Percentiles rank a stretch among this genome's conserved stretches.
Conservation (phyloP, 1,140 invertebrate species). For the Metaphire vulgaris region DNA sequence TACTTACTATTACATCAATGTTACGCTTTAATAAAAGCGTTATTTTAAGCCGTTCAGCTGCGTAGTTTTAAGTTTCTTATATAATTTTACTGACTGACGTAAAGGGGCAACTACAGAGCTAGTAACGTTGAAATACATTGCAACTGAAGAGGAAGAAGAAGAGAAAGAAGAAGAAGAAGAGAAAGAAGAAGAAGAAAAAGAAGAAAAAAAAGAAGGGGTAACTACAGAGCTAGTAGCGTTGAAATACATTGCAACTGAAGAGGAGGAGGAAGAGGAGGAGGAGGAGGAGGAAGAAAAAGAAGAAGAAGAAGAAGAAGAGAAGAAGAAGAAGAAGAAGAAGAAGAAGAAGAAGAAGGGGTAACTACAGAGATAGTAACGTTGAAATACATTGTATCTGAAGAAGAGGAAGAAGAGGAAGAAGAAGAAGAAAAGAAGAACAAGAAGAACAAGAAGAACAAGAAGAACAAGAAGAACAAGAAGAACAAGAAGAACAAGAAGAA, state of each 20-base stretch:
- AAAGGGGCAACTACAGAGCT: too few relatives aligned
- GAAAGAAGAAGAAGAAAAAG: slow-evolving; percentile 14
- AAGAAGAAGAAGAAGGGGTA: slow-evolving; percentile 4
- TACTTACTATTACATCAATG: too few relatives aligned
- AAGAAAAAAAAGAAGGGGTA: slow-evolving; percentile 13
- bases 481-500: slow-evolving; percentile 5
- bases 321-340: not conserved
- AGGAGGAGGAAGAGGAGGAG: slow-evolving; percentile 21
- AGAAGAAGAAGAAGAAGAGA: slow-evolving; percentile 1
- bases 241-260: too few relatives aligned
- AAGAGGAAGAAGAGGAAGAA: not conserved
- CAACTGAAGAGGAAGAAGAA: slow-evolving; percentile 1
- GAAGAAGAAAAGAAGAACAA: not conserved
- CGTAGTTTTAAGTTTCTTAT: too few relatives aligned
- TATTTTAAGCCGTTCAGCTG: too few relatives aligned
- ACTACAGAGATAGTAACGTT: slow-evolving; percentile 10
- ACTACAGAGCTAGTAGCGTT: too few relatives aligned
- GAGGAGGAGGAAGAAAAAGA: not conserved
- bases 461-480: slow-evolving; percentile 16
- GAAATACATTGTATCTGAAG: too few relatives aligned
- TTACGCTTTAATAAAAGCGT: too few relatives aligned
- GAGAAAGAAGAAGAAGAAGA: slow-evolving; percentile 7
- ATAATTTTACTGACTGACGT: too few relatives aligned
- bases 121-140: too few relatives aligned
- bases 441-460: slow-evolving; percentile 1